Base-by-base conservation (phyloP, 2,113 vertebrate species). In the Sturnus vulgaris region DNA sequence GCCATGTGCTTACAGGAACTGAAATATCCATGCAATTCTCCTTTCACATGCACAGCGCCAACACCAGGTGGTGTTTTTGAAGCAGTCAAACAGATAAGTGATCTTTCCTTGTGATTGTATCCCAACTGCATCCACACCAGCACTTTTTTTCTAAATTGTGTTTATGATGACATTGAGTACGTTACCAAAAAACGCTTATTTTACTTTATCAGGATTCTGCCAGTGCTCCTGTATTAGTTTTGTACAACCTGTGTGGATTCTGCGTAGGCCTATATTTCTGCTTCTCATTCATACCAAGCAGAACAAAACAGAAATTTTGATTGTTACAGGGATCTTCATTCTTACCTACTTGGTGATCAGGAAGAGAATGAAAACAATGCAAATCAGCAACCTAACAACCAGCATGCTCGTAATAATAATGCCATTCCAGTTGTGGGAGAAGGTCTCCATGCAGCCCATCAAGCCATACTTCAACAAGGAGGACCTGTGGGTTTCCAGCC, bases 401-500 rank as follows among this genome's bases (percentile, higher is more conserved):
- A 99, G 80, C 98, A 98, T 71, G 98, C 98, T 93, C 98, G 99
- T 91, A 99, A 99, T 94, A 98, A 99, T 91, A 99, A 99, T 37
- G 99, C 98, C 17, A 95, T 98, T 50, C 99, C 99, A 24, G 98
- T 98, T 52, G 99, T 99, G 68, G 99, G 99, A 4, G 99, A 99
- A 95, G 99, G 99, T 57, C 98, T 99, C 72, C 99, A 99, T 46
- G 99, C 99, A 16, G 99, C 99, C 57, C 99, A 99, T 95, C 99
- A 99, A 97, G 99, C 99, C 98, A 99, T 99, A 93, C 98, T 99
- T 70, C 99, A 99, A 72, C 99, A 99, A 93, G 99, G 99, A 50
- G 99, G 99, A 15, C 99, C 99, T 50, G 99, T 99, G 35, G 99
- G 99, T 92, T 99, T 99, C 97, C 99, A 99, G 97, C 99, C 99